Percentiles rank a stretch among this genome's conserved stretches.
phyloP scores from a whole-genome alignment of 2,113 vertebrate species.

The Bubo bubo region DNA sequence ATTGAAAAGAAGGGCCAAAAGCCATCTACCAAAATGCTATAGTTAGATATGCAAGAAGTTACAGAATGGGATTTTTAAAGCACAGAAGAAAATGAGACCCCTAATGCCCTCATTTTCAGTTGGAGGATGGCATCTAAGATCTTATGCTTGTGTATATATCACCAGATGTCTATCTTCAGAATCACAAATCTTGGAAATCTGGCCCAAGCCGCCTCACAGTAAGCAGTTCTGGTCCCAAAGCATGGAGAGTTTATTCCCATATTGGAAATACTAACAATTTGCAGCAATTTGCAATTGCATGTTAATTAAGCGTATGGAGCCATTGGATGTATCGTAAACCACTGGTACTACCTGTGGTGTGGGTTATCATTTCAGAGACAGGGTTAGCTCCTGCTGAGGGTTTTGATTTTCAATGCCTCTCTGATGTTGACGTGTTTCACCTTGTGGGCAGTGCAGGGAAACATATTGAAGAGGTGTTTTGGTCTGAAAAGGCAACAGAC shows the following conservation, averaged over 20 bases:
- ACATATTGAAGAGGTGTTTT: conserved; percentile 24
- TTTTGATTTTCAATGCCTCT: conserved; percentile 50
- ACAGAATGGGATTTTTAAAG: neutral
- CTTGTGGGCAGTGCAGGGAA: neutral
- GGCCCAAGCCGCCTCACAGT: neutral
- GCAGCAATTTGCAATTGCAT: neutral
- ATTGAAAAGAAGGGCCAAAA: neutral
- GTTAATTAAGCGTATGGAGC: neutral
- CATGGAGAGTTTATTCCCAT: neutral
- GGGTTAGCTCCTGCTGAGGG: conserved; percentile 8
- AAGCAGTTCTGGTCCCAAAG: neutral
- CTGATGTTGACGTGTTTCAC: neutral
- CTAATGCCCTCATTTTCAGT: neutral
- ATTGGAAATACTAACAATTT: neutral
- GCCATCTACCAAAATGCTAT: neutral
- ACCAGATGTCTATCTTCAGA: neutral
- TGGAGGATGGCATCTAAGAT: neutral
- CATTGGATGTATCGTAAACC: neutral
- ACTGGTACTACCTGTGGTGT: neutral
- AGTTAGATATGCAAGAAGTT: neutral
- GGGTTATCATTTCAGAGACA: conserved; percentile 12
- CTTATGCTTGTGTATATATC: neutral
- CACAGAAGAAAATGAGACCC: neutral
- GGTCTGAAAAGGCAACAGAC: conserved; percentile 7
- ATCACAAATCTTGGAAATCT: neutral